Conservation (phyloP, 2,113 vertebrate species). For the Orycteropus afer region DNA sequence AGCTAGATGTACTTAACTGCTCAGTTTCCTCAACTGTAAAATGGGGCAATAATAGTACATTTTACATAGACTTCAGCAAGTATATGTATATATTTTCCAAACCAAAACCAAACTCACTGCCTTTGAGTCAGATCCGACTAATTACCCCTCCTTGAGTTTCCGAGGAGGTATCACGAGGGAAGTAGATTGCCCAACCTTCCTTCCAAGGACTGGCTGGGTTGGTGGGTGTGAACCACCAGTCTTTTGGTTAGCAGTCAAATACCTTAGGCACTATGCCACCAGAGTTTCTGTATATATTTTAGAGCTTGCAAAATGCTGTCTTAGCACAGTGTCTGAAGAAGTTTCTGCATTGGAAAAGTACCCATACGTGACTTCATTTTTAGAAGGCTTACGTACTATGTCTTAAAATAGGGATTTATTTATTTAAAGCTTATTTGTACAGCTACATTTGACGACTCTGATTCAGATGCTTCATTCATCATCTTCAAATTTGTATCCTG, state of each 20-base stretch:
- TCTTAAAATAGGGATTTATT: constrained; percentile 39
- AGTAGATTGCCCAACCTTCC: no score
- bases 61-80: neutral
- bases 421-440: constrained; percentile 54
- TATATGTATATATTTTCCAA: no score
- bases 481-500: neutral
- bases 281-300: no score
- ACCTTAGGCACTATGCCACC: no score
- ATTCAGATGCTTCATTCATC: neutral
- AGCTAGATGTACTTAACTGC: neutral
- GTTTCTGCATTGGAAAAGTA: neutral
- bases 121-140: no score
- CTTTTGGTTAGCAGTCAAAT: no score
- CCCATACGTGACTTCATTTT: constrained; percentile 7
- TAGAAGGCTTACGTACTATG: constrained; percentile 34
- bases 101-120: no score
- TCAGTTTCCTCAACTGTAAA: neutral
- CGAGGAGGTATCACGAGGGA: no score
- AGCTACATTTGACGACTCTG: constrained; percentile 8
- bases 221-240: no score
- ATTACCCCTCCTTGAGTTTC: no score
- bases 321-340: neutral
- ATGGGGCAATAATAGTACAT: neutral
- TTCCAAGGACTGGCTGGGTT: no score
- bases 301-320: neutral